These are phyloP conservation scores for Chromobotia macracanthus DNA, from an alignment of 2,797 vertebrate species.

Conservation along the genomic window DNA sequence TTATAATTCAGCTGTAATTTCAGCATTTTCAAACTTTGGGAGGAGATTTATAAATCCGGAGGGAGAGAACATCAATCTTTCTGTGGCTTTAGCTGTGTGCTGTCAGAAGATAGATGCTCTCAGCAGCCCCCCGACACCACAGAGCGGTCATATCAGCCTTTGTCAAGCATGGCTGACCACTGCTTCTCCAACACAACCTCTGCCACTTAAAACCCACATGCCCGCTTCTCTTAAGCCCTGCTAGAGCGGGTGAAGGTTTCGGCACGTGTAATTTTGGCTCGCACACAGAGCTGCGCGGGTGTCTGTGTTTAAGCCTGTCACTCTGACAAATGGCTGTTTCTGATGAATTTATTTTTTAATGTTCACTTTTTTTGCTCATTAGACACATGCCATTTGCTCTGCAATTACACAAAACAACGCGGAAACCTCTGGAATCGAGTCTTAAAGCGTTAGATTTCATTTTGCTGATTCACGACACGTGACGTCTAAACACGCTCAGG, in stretches of 20 bases:
- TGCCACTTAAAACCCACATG: slow-evolving; percentile 59
- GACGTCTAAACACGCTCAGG: background rate
- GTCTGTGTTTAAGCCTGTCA: slow-evolving; percentile 70
- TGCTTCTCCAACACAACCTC: slow-evolving; percentile 46
- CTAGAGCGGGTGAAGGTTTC: slow-evolving; percentile 3
- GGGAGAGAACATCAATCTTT: slow-evolving; percentile 72
- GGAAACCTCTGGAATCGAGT: background rate
- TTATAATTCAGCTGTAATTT: slow-evolving; percentile 77
- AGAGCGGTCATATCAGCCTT: slow-evolving; percentile 70
- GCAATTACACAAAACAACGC: slow-evolving; percentile 23
- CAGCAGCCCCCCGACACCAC: slow-evolving; percentile 67
- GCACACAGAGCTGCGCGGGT: background rate
- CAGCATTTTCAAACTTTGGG: slow-evolving; percentile 69
- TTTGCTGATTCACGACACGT: slow-evolving; percentile 18
- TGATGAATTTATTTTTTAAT: slow-evolving; percentile 30
- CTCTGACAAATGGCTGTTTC: slow-evolving; percentile 74
- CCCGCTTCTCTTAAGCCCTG: slow-evolving; percentile 50
- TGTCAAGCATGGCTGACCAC: slow-evolving; percentile 78
- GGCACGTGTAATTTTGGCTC: background rate
- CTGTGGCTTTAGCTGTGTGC: slow-evolving; percentile 50
- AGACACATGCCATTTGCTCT: slow-evolving; percentile 37
- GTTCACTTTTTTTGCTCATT: slow-evolving; percentile 32
- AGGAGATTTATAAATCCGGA: slow-evolving; percentile 69
- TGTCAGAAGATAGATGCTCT: slow-evolving; percentile 77
- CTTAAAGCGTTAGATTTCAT: background rate